Base-by-base conservation (phyloP, 2,797 vertebrate genomes). In the Oreochromis grahami region DNA sequence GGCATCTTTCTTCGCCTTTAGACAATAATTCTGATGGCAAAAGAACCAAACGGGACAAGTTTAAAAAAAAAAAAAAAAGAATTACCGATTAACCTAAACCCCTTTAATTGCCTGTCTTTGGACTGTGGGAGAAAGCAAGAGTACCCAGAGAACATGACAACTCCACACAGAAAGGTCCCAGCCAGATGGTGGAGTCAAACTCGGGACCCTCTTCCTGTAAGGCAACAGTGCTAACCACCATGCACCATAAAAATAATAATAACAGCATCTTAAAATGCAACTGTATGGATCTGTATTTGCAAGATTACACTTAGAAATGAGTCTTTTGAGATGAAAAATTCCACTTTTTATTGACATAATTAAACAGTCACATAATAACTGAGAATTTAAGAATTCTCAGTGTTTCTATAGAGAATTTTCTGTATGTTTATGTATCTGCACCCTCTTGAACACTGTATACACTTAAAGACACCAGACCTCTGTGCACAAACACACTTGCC, bases 41-140 rank as follows among this genome's bases (percentile, higher is more conserved):
- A n/a, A n/a, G n/a, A n/a, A n/a, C n/a, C n/a, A n/a, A n/a, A n/a
- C n/a, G n/a, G n/a, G n/a, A n/a, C n/a, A n/a, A n/a, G n/a, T n/a
- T n/a, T n/a, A n/a, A n/a, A n/a, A n/a, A n/a, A n/a, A n/a, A n/a
- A n/a, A n/a, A n/a, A n/a, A n/a, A n/a, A n/a, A 24, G 63, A 15
- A 24, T 68, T 9, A 68, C 36, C 0, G 1, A 24, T 68, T 24
- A 60, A 26, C 32, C 32, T 60, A 36, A 60, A 36, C 58, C 6
- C 29, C 15, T 60, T 29, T 60, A 2, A 36, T n/a, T 15, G 5
- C 13, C 13, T 24, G 5, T 1, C n/a, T 43, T 43, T 24, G n/a
- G 4, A 4, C 0, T 41, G 63, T 1, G 0, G 63, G 36, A 43
- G 38, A 15, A 43, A 43, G 38, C 38, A 15, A 15, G 13, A 43